These are phyloP conservation scores for Melipona quadrifasciata DNA, from an alignment of 1,140 invertebrate species.

Conservation along the genomic window DNA sequence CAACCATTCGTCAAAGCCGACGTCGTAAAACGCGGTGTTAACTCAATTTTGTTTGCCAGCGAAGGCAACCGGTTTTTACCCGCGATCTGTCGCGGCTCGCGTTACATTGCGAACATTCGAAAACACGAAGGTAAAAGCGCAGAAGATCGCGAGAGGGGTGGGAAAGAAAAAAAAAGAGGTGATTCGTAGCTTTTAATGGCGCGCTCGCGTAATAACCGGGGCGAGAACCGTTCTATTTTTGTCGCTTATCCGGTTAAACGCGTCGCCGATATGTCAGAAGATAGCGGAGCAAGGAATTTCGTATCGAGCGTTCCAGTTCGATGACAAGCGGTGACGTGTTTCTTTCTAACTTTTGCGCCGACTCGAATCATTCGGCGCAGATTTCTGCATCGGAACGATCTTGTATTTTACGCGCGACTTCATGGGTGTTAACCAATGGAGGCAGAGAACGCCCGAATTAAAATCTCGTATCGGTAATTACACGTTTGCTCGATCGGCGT, in stretches of 20 bases:
- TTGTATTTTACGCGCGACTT: background rate
- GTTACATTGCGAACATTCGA: conserved; percentile 1
- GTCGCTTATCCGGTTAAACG: conserved; percentile 37
- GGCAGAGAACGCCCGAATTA: background rate
- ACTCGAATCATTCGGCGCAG: conserved; percentile 15
- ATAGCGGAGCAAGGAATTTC: conserved; percentile 52
- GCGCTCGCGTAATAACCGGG: conserved; percentile 35
- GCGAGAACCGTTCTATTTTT: conserved; percentile 40
- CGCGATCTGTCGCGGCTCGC: conserved; percentile 4
- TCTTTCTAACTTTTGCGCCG: conserved; percentile 12
- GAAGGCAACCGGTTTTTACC: conserved; percentile 33
- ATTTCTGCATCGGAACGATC: conserved; percentile 23
- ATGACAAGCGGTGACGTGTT: conserved; percentile 42
- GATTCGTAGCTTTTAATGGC: conserved; percentile 39
- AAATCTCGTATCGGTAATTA: background rate
- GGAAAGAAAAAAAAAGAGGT: background rate
- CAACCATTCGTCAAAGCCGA: conserved; percentile 20
- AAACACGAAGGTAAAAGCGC: background rate
- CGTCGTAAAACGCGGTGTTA: conserved; percentile 32
- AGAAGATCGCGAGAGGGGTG: background rate
- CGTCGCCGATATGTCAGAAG: conserved; percentile 51
- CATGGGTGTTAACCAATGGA: conserved; percentile 1
- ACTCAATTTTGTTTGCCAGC: conserved; percentile 13
- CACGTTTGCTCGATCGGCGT: background rate
- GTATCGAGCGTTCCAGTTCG: conserved; percentile 70